Evolutionary conservation across 1,140 invertebrate species (phyloP).

Genomic region (Drosophila nasuta): DNA sequence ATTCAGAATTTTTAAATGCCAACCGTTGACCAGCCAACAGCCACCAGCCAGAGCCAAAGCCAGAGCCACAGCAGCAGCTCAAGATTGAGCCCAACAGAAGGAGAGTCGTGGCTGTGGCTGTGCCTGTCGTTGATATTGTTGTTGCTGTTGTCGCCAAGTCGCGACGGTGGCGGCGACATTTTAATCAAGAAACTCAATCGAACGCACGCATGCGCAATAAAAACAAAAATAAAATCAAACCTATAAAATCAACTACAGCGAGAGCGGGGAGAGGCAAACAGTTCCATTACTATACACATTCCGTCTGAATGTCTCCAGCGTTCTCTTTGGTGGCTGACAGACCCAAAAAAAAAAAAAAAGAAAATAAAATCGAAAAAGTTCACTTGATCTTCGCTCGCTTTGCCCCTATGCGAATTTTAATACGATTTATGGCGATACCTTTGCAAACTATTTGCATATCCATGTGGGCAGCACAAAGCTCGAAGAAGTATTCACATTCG

Average conservation of each 20-base stretch:
- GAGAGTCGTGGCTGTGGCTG: background rate
- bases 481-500: slow-evolving; percentile 3
- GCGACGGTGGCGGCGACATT: slow-evolving; percentile 72
- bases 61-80: slow-evolving; percentile 32
- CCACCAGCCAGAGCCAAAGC: background rate
- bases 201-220: slow-evolving; percentile 85
- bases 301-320: slow-evolving; percentile 40
- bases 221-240: slow-evolving; percentile 78
- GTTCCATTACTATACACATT: slow-evolving; percentile 16
- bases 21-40: slow-evolving; percentile 60
- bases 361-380: slow-evolving; percentile 38
- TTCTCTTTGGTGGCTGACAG: slow-evolving; percentile 35
- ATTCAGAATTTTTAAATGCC: slow-evolving; percentile 82
- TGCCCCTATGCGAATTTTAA: slow-evolving; percentile 76
- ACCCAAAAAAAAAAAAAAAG: slow-evolving; percentile 19
- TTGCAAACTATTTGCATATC: slow-evolving; percentile 53
- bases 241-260: slow-evolving; percentile 65
- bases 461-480: slow-evolving; percentile 54
- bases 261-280: slow-evolving; percentile 10
- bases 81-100: slow-evolving; percentile 17
- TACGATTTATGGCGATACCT: slow-evolving; percentile 60
- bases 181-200: slow-evolving; percentile 84
- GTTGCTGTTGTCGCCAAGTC: slow-evolving; percentile 46
- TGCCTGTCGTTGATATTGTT: slow-evolving; percentile 21
- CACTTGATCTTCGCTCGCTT: slow-evolving; percentile 60